These are phyloP conservation scores for Panulirus ornatus DNA, from an alignment of 1,140 invertebrate genomes.

Conservation along the genomic window DNA sequence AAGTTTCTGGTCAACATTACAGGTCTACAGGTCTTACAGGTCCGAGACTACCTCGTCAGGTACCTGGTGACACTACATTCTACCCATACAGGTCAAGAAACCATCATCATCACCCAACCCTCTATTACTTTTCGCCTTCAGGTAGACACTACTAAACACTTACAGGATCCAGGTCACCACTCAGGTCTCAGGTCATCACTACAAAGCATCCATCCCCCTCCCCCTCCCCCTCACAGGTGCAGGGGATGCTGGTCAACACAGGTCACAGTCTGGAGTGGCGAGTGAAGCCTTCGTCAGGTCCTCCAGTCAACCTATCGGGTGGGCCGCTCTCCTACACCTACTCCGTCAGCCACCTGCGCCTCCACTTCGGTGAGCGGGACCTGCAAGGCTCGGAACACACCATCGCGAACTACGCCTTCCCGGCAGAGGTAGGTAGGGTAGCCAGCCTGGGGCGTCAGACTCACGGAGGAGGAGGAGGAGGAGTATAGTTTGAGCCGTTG, in stretches of 20 bases:
- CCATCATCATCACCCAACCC: no score
- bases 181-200: no score
- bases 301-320: slow-evolving; percentile 32
- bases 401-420: slow-evolving; percentile 42
- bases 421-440: slow-evolving; percentile 20
- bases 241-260: slow-evolving; percentile 46
- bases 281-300: slow-evolving; percentile 17
- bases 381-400: slow-evolving; percentile 47
- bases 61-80: no score
- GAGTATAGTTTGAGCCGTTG: no score
- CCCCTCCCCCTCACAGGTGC: slow-evolving; percentile 6
- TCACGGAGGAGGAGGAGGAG: neutral
- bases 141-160: no score
- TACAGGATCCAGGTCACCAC: no score
- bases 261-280: slow-evolving; percentile 49
- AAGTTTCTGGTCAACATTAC: no score
- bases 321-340: slow-evolving; percentile 50
- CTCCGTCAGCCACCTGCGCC: slow-evolving; percentile 29
- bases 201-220: no score
- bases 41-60: no score
- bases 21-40: no score
- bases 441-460: neutral
- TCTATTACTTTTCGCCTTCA: no score
- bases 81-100: no score
- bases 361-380: slow-evolving; percentile 46